These are phyloP conservation scores for Varanus salvator DNA, from an alignment of 2,113 vertebrate genomes.

Conservation along the genomic window DNA sequence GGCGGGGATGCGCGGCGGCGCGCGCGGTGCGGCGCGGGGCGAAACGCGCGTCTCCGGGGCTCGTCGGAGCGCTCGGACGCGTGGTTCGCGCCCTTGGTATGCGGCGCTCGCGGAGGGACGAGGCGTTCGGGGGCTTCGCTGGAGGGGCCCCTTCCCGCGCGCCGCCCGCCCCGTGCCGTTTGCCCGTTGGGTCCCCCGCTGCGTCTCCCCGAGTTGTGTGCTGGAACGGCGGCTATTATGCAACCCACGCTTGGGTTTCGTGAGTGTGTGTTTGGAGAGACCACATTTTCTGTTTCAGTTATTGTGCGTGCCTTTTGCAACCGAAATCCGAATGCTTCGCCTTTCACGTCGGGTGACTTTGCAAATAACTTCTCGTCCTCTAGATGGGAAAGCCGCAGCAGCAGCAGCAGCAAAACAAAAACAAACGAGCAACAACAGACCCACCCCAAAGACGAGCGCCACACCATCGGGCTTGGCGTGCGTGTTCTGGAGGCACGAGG, in stretches of 20 bases:
- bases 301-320: slow-evolving; percentile 44
- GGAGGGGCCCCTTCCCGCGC: background rate
- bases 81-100: background rate
- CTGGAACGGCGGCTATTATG: slow-evolving; percentile 50
- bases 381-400: background rate
- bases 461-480: no score
- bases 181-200: background rate
- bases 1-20: background rate
- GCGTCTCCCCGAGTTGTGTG: background rate
- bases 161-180: slow-evolving; percentile 39
- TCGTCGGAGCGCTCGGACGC: background rate
- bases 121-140: background rate
- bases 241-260: slow-evolving; percentile 30
- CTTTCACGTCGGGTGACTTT: background rate
- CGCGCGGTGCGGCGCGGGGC: background rate
- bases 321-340: slow-evolving; percentile 38
- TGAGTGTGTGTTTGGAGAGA: slow-evolving; percentile 6
- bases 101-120: no score
- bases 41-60: background rate
- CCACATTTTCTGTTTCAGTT: slow-evolving; percentile 66
- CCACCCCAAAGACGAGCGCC: no score
- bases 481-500: no score
- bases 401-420: background rate
- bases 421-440: background rate
- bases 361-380: slow-evolving; percentile 3